Evolutionary conservation across 2,888 invertebrate genomes (phyloP).

Genomic region (Sipunculus nudus): DNA sequence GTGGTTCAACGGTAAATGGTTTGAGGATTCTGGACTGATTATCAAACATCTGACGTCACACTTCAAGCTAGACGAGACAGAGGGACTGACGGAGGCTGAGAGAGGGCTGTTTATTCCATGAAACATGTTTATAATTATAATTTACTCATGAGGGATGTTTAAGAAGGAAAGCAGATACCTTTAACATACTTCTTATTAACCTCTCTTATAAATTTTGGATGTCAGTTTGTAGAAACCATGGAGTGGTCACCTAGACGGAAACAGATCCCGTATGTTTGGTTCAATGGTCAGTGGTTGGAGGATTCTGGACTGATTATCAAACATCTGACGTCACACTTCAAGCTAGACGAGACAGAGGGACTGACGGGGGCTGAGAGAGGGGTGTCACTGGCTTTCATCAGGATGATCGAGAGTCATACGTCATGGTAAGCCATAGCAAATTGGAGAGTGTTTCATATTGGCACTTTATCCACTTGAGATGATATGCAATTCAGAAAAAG

Average conservation of each 20-base stretch:
- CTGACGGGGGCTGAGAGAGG: conserved; percentile 86
- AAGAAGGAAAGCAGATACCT: too few relatives aligned
- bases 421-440: conserved; percentile 75
- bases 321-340: conserved; percentile 82
- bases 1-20: conserved; percentile 93
- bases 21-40: conserved; percentile 90
- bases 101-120: too few relatives aligned
- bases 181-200: too few relatives aligned
- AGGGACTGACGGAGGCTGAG: too few relatives aligned
- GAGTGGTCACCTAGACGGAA: conserved; percentile 77
- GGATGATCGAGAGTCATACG: conserved; percentile 76
- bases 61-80: conserved; percentile 80
- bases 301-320: conserved; percentile 92
- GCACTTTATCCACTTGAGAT: too few relatives aligned
- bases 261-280: conserved; percentile 91
- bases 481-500: too few relatives aligned
- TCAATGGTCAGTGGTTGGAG: conserved; percentile 93
- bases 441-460: too few relatives aligned
- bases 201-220: too few relatives aligned
- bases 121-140: too few relatives aligned
- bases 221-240: conserved; percentile 42
- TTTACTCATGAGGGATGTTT: too few relatives aligned
- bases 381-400: conserved; percentile 83
- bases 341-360: conserved; percentile 78
- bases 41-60: conserved; percentile 86